Evolutionary conservation across 2,888 invertebrate species (phyloP), one percentile per base, ranked within the genome.

Genomic region (Cataglyphis cursor): DNA sequence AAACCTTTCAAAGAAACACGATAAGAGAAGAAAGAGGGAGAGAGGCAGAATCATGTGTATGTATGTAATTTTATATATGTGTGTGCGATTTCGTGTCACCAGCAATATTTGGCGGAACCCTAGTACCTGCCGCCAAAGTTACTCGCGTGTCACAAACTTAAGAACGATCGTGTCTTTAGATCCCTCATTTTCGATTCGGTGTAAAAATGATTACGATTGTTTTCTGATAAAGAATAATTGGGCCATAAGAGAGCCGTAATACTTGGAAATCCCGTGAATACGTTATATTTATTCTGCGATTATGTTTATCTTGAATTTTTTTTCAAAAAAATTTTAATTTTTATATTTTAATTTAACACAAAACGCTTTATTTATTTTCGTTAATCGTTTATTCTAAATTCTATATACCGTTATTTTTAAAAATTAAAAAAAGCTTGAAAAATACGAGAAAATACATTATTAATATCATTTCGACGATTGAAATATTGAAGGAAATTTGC

Each of bases 1-100:
- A 59, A 35, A 80, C 70, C 70, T 80, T 80, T 70, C 78, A 80
- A 70, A 70, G 70, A 80, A 80, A 80, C 70, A 35, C 59, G 70
- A 70, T 78, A 18, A 41, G 21, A 31, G 31, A 31, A 57, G 9
- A n/a, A 24, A 54, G 8, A n/a, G 5, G 35, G 24, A 48, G 48
- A n/a, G 28, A 48, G 48, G 3, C 8, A 48, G 28, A 48, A 28
- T 51, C 48, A 48, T 18, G 18, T 5, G 15, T 51, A n/a, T 2
- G 18, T 6, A 18, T 1, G 38, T 48, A 41, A 44, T 68, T 68
- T 31, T 48, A 24, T 10, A 28, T 66, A 21, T 31, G 70, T 21
- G 78, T 18, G 70, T 18, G 70, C 44, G 78, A 80, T 80, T 61
- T 70, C 78, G 70, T 80, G 78, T 80, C 78, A 70, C 70, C 70